These are phyloP conservation scores for Euglossa dilemma DNA, from an alignment of 1,140 invertebrate species.

Conservation along the genomic window DNA sequence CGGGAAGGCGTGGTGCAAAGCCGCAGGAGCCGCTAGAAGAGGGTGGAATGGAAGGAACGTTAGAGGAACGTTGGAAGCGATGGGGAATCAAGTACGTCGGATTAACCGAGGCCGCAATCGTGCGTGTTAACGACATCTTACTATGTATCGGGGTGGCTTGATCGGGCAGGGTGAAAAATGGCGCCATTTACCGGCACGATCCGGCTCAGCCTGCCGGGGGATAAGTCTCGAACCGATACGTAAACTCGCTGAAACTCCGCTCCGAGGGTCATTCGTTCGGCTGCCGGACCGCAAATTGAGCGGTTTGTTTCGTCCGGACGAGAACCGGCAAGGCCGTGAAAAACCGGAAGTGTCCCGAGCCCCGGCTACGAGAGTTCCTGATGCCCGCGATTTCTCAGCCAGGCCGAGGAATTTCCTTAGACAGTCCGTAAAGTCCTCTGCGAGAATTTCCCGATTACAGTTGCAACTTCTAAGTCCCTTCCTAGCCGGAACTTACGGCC, in stretches of 20 bases:
- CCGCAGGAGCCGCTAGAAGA: no score
- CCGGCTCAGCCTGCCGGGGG: neutral
- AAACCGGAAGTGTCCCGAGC: conserved; percentile 28
- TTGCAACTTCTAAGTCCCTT: conserved; percentile 48
- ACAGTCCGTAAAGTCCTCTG: conserved; percentile 1
- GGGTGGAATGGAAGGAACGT: neutral
- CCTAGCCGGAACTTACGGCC: neutral
- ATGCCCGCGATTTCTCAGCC: conserved; percentile 52
- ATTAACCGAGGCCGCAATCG: conserved; percentile 22
- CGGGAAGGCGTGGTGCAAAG: neutral
- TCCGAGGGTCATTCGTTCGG: conserved; percentile 66
- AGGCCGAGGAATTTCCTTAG: conserved; percentile 55
- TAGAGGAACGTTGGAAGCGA: neutral
- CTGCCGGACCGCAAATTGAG: conserved; percentile 72
- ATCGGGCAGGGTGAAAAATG: conserved; percentile 47
- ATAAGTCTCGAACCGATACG: conserved; percentile 52
- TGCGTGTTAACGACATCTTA: conserved; percentile 48
- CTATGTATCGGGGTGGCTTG: conserved; percentile 36
- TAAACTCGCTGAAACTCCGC: conserved; percentile 60
- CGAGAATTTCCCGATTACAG: conserved; percentile 54
- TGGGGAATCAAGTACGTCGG: conserved; percentile 17
- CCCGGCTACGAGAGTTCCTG: conserved; percentile 37
- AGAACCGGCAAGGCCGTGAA: neutral
- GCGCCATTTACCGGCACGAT: conserved; percentile 24
- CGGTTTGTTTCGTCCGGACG: conserved; percentile 69